Evolutionary conservation across 2,113 vertebrate genomes (phyloP), one percentile per base, ranked within the genome.

Genomic region (Leucopsar rothschildi): DNA sequence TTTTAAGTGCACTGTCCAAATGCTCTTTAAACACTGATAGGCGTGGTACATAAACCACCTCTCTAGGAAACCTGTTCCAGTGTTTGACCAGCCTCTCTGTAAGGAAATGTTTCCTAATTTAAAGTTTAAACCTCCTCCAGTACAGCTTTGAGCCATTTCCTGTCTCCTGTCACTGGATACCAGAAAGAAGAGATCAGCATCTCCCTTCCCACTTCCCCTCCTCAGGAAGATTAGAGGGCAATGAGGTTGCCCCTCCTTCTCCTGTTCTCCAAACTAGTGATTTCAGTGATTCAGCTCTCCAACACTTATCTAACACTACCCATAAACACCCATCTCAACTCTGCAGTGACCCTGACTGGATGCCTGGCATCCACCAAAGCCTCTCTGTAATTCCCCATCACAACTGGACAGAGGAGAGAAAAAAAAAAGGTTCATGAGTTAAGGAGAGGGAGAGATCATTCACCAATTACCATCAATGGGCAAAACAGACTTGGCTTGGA

Each of bases 161-260:
- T 2, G 3, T 0, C 0, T n/a, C 8, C 20, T 72, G 9, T 33
- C 17, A 45, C 12, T 50, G 39, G 16, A 17, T 47, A 56, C 7
- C 12, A 72, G 13, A 24, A 57, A 73, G 31, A 65, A 44, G 21
- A 52, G 13, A 71, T 63, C 44, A 84, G 35, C 10, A 81, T 27
- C 23, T 76, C 31, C 7, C 10, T 57, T 27, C 29, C 9, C 20
- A 21, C 6, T 50, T 69, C 7, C 14, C 6, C 11, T 66, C 12
- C 16, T 70, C 37, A 70, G 71, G n/a, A 88, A 66, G 14, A 22
- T 61, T 27, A 33, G n/a, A 70, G 10, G 29, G 24, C 27, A 33
- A 15, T 14, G 31, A 66, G 2, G 4, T 35, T 28, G 2, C 2
- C 5, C 27, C 4, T 78, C 17, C 21, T 6, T 1, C 7, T 50